These are phyloP conservation scores for Holothuria leucospilota DNA, from an alignment of 53 echinoderm and acorn worm species.

Conservation along the genomic window DNA sequence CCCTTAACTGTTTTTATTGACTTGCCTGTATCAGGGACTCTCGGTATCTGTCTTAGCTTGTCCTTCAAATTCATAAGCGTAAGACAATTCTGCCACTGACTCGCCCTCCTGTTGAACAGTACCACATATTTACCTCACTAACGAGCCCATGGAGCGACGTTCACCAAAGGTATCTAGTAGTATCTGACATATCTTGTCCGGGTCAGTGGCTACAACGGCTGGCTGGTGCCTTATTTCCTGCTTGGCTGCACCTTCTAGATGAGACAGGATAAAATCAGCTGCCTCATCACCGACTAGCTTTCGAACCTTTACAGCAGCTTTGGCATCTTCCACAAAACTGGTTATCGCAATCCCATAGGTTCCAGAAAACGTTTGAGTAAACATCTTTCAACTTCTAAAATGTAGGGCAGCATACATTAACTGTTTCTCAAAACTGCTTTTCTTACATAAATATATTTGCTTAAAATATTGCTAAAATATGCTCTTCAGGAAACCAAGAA, in stretches of 20 bases:
- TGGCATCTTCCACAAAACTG: background rate
- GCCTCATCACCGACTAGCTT: background rate
- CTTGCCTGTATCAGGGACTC: slow-evolving; percentile 18
- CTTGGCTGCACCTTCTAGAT: background rate
- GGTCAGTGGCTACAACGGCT: background rate
- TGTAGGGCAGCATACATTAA: too few relatives aligned
- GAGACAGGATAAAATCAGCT: background rate
- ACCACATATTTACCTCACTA: background rate
- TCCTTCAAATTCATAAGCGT: background rate
- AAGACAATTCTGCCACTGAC: background rate
- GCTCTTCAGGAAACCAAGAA: too few relatives aligned
- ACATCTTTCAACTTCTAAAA: too few relatives aligned
- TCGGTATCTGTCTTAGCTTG: background rate
- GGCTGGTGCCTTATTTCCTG: slow-evolving; percentile 2
- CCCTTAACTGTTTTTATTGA: slow-evolving; percentile 31
- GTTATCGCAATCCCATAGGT: background rate
- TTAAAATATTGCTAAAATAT: too few relatives aligned
- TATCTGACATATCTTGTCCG: background rate
- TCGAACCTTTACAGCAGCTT: background rate
- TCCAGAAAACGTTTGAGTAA: slow-evolving; percentile 3
- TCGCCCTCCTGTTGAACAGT: background rate
- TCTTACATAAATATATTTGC: too few relatives aligned
- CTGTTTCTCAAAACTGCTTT: too few relatives aligned
- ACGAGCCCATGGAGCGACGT: background rate
- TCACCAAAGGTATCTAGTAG: background rate